These are phyloP conservation scores for Proisotoma minuta DNA, from an alignment of 2,888 invertebrate species.

Conservation along the genomic window DNA sequence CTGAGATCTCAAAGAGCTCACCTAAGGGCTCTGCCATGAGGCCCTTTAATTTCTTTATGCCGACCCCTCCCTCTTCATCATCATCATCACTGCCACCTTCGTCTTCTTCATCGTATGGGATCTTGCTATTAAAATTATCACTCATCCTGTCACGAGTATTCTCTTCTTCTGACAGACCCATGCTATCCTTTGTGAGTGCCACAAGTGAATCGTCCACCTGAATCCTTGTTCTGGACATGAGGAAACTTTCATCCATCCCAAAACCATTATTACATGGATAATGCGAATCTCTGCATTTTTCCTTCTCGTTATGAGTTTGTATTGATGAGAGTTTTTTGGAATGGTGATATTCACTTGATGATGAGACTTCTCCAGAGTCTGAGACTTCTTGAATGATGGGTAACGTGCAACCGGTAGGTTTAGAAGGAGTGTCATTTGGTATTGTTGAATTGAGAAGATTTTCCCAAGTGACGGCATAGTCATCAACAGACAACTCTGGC, in stretches of 20 bases:
- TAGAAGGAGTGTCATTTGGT: not conserved
- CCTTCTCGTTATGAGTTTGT: too few relatives aligned
- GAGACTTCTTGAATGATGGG: conserved; percentile 33
- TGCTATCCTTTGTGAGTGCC: conserved; percentile 6
- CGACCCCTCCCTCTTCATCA: conserved; percentile 25
- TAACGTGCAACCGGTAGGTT: conserved; percentile 8
- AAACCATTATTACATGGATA: too few relatives aligned
- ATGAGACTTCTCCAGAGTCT: conserved; percentile 26
- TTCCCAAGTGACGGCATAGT: conserved; percentile 5
- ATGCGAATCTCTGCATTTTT: too few relatives aligned
- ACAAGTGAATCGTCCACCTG: conserved; percentile 24
- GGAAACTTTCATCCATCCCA: conserved; percentile 33
- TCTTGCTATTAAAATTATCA: conserved; percentile 17
- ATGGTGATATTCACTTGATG: too few relatives aligned
- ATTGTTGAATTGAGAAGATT: conserved; percentile 6
- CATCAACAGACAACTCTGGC: not conserved
- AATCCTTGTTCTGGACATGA: conserved; percentile 27
- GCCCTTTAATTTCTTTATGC: conserved; percentile 40
- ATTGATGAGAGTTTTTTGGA: too few relatives aligned
- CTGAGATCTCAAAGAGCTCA: conserved; percentile 41
- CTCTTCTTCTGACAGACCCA: conserved; percentile 9
- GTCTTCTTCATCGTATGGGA: conserved; percentile 13
- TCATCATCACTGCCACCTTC: conserved; percentile 21
- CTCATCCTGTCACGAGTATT: conserved; percentile 9
- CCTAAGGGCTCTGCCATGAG: conserved; percentile 28